These are phyloP conservation scores for Nesogale talazaci DNA, from an alignment of 2,113 vertebrate genomes.

Conservation along the genomic window DNA sequence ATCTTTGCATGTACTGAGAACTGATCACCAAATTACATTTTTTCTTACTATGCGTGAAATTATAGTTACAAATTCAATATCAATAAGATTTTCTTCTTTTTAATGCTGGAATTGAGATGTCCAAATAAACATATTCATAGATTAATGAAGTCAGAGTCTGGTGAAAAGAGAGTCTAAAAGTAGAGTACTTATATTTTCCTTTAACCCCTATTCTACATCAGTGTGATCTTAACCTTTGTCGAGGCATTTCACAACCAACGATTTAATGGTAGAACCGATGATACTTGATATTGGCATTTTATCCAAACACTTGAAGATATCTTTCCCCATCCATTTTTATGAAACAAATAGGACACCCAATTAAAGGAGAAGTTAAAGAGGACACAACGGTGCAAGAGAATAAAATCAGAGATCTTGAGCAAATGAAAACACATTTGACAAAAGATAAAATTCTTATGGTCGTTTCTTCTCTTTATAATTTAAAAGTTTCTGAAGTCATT, in stretches of 20 bases:
- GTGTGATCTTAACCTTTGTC: constrained; percentile 24
- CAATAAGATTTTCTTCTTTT: neutral
- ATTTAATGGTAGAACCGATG: constrained; percentile 45
- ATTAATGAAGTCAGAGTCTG: neutral
- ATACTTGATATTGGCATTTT: too few species aligned
- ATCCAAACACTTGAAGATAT: neutral
- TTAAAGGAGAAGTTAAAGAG: constrained; percentile 41
- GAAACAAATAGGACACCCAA: constrained; percentile 37
- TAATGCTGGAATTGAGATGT: neutral
- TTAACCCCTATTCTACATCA: neutral
- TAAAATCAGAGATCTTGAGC: constrained; percentile 30
- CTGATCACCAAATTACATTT: neutral
- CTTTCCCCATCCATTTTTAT: neutral
- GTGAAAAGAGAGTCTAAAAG: neutral
- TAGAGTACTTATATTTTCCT: constrained; percentile 8
- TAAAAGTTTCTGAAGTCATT: constrained; percentile 48
- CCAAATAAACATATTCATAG: neutral
- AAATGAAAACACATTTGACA: constrained; percentile 45
- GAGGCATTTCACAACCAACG: constrained; percentile 19
- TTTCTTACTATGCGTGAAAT: neutral
- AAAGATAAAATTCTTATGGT: constrained; percentile 29
- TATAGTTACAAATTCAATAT: constrained; percentile 26
- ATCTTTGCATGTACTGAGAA: constrained; percentile 13
- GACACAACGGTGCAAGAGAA: neutral
- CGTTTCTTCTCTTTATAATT: constrained; percentile 23